Conservation (phyloP, 2,888 invertebrate species). For the Argyra leucocephala region DNA sequence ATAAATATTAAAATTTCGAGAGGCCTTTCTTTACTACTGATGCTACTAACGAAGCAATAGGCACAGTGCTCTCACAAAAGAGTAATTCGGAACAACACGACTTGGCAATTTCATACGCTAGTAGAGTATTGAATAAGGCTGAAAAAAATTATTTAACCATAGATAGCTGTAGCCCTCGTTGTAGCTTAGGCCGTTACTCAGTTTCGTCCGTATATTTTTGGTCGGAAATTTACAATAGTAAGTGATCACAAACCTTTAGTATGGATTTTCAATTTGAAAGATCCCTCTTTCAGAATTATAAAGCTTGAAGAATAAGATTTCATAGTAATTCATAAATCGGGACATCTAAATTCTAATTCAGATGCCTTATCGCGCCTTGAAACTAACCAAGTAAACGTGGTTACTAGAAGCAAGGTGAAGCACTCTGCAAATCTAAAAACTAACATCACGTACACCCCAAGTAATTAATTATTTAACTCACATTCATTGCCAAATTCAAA, state of each 20-base stretch:
- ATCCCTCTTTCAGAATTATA: slow-evolving; percentile 26
- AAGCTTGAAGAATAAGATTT: slow-evolving; percentile 26
- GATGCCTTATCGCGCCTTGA: slow-evolving; percentile 13
- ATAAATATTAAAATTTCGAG: slow-evolving; percentile 27
- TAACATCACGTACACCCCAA: no score
- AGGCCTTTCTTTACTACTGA: no score
- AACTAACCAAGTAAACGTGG: no score
- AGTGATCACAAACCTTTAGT: slow-evolving; percentile 30
- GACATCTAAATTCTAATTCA: slow-evolving; percentile 18
- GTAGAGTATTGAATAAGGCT: slow-evolving; percentile 25
- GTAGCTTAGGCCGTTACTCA: slow-evolving; percentile 24
- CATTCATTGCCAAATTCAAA: no score
- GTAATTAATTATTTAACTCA: no score
- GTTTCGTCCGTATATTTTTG: slow-evolving; percentile 28
- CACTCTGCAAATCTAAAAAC: no score
- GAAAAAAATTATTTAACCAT: slow-evolving; percentile 27
- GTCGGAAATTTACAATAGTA: slow-evolving; percentile 26
- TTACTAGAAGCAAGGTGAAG: no score
- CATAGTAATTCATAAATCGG: slow-evolving; percentile 24
- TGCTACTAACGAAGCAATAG: slow-evolving; percentile 27
- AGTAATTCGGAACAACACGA: slow-evolving; percentile 24
- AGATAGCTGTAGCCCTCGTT: slow-evolving; percentile 27
- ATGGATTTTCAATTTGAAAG: slow-evolving; percentile 26
- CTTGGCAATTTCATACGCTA: slow-evolving; percentile 27
- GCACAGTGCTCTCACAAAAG: no score